Evolutionary conservation across 2,113 vertebrate species (phyloP).

Genomic region (Brachirus orientalis): DNA sequence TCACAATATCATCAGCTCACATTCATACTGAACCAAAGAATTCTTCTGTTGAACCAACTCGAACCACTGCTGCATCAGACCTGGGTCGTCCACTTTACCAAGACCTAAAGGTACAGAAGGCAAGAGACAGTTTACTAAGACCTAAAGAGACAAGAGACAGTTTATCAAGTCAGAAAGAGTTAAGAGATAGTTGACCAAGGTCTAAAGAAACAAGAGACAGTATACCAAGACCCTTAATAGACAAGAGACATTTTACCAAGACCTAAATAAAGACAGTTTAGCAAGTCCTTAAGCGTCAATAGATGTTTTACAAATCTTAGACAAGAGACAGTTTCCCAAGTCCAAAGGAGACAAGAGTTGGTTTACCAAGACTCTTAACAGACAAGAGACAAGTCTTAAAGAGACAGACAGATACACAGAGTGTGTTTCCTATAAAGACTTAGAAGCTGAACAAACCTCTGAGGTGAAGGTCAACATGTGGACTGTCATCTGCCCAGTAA

Average conservation of each 20-base stretch:
- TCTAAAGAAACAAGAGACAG: slow-evolving; percentile 73
- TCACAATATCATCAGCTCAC: slow-evolving; percentile 97
- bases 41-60: slow-evolving; percentile 96
- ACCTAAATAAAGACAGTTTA: too few species aligned
- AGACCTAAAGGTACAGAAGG: slow-evolving; percentile 80
- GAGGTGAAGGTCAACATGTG: slow-evolving; percentile 93
- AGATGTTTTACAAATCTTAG: slow-evolving; percentile 74
- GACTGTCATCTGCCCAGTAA: slow-evolving; percentile 94
- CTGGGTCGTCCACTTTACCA: slow-evolving; percentile 90
- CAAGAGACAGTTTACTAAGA: neutral
- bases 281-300: too few species aligned
- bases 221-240: too few species aligned
- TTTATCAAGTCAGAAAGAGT: too few species aligned
- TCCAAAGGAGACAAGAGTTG: slow-evolving; percentile 74
- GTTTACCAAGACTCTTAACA: neutral
- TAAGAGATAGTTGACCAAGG: slow-evolving; percentile 74
- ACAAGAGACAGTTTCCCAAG: slow-evolving; percentile 54
- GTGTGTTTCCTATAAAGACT: neutral
- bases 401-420: too few species aligned
- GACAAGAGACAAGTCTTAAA: neutral
- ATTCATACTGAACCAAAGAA: slow-evolving; percentile 92
- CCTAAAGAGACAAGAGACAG: too few species aligned
- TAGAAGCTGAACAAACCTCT: slow-evolving; percentile 81
- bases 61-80: slow-evolving; percentile 98
- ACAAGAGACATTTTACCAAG: too few species aligned